Evolutionary conservation across 2,113 vertebrate genomes (phyloP).

Genomic region (Bubo blakistoni): DNA sequence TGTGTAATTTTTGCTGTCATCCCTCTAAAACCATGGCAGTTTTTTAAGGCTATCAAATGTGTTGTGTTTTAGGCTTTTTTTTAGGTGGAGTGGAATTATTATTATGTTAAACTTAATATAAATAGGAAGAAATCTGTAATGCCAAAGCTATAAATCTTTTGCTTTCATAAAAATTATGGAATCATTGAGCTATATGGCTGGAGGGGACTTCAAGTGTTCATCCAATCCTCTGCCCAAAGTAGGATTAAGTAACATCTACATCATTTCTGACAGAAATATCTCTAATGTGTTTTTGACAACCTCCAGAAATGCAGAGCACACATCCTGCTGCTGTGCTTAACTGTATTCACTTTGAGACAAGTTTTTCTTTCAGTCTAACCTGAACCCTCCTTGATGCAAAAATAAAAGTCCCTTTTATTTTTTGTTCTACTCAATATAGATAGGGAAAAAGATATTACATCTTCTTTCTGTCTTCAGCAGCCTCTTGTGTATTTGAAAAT

Average conservation of each 20-base stretch:
- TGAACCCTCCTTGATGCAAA: not conserved
- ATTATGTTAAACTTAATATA: slow-evolving; percentile 22
- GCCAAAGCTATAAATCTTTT: slow-evolving; percentile 35
- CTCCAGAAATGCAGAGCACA: slow-evolving; percentile 35
- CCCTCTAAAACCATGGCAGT: not conserved
- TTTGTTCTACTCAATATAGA: not conserved
- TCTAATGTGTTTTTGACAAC: slow-evolving; percentile 56
- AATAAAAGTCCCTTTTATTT: not conserved
- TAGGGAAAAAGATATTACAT: not conserved
- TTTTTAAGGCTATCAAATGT: not conserved
- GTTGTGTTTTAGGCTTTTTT: not conserved
- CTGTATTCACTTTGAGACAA: not conserved
- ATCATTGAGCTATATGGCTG: slow-evolving; percentile 38
- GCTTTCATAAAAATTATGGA: slow-evolving; percentile 37
- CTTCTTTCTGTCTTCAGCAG: not conserved
- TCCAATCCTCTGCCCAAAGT: slow-evolving; percentile 14
- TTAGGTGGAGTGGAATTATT: not conserved
- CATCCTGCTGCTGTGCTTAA: not conserved
- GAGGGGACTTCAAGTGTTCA: slow-evolving; percentile 29
- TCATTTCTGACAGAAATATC: slow-evolving; percentile 55
- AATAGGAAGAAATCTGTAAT: slow-evolving; percentile 47
- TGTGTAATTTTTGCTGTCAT: not conserved
- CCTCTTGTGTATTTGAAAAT: not conserved
- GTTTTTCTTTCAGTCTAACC: not conserved
- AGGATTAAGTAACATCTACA: slow-evolving; percentile 53